These are phyloP conservation scores for Samia ricini DNA, from an alignment of 1,140 invertebrate species.

Conservation along the genomic window DNA sequence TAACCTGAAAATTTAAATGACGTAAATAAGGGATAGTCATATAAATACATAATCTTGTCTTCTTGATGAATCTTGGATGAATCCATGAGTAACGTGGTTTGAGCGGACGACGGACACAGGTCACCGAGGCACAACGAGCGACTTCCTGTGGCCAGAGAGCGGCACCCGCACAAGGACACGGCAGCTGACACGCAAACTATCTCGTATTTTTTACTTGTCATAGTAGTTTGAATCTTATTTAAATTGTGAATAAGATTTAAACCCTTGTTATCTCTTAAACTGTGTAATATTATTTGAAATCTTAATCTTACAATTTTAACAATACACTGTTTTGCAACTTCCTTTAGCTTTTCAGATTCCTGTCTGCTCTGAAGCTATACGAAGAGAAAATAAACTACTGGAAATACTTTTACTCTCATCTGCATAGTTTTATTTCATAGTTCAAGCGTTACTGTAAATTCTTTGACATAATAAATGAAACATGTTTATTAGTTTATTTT, in stretches of 20 bases:
- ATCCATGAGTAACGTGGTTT: not conserved
- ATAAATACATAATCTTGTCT: conserved; percentile 1
- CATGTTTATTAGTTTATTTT: too few relatives aligned
- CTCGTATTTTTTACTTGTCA: conserved; percentile 17
- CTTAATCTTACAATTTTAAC: not conserved
- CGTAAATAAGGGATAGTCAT: not conserved
- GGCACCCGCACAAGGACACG: conserved; percentile 49
- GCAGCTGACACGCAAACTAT: conserved; percentile 33
- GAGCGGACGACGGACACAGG: conserved; percentile 42
- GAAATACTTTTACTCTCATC: too few relatives aligned
- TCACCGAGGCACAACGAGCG: conserved; percentile 55
- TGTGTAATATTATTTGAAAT: not conserved
- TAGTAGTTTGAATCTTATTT: not conserved
- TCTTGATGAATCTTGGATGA: not conserved
- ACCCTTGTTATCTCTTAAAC: not conserved
- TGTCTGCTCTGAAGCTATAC: too few relatives aligned
- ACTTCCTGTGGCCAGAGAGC: conserved; percentile 55
- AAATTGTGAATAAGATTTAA: not conserved
- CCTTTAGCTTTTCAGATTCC: too few relatives aligned
- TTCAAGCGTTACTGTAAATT: too few relatives aligned
- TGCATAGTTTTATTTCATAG: too few relatives aligned
- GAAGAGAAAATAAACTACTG: too few relatives aligned
- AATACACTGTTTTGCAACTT: not conserved
- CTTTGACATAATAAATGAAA: too few relatives aligned
- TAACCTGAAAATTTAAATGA: not conserved